Base-by-base conservation (phyloP, 2,797 vertebrate genomes). In the Loriculus beryllinus region DNA sequence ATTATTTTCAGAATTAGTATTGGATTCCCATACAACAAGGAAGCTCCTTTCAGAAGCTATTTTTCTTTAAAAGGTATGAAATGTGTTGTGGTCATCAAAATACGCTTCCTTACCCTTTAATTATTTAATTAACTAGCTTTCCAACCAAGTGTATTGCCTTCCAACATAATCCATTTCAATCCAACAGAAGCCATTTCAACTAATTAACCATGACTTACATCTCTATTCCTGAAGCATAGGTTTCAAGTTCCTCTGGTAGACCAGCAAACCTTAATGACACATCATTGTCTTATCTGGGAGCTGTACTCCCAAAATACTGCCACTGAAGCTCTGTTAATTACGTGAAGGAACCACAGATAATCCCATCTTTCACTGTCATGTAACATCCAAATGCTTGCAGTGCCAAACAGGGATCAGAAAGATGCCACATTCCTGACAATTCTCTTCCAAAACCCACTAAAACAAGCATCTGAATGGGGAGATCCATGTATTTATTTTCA, bases 181-280 rank as follows among this genome's bases (percentile, higher is more conserved):
- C 43, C 64, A 95, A 78, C 7, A 62, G 60, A 80, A 95, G 33
- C 51, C 45, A 48, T 84, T 86, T 60, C 40, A 88, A 56, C 68
- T 86, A 81, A 93, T 90, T 87, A 96, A 60, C 40, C n/a, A 37
- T 12, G 0, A 82, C 80, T 85, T 54, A 88, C 60, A 79, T 23
- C 56, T 78, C 67, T 82, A 23, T 43, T 92, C 76, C 54, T 82
- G 59, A 91, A 93, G 69, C 0, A 0, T 19, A 78, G 52, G 47
- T 83, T 89, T 90, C 29, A 78, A 91, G 77, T 26, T 93, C 79
- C 72, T 88, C 88, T 69, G 21, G 81, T 77, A 80, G 78, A 90
- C 77, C 14, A 85, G 68, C 51, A 77, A 91, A 85, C 23, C 59
- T 95, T 95, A 91, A 92, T 93, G 87, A 95, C 18, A 35, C 8